phyloP scores from a whole-genome alignment of 1,140 invertebrate genomes.

The Philopotamus ludificatus region DNA sequence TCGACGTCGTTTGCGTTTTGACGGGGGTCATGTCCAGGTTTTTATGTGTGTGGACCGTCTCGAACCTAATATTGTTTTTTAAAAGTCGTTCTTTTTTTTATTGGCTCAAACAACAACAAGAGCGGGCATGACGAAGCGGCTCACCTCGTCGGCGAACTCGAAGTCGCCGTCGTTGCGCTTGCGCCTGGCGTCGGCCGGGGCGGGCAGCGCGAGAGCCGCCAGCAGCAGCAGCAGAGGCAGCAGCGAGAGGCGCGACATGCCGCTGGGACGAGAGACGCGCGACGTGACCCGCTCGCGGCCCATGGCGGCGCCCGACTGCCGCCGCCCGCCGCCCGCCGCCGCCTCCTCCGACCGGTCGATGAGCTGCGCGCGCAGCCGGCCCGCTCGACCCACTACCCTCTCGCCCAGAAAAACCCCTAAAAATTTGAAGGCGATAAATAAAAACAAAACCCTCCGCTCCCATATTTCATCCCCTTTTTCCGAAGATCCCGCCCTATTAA shows the following conservation, averaged over 20 bases:
- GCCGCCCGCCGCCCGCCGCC: slow-evolving; percentile 24
- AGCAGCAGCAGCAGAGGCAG: slow-evolving; percentile 49
- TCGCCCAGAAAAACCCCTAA: too few relatives aligned
- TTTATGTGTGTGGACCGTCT: neutral
- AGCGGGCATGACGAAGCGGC: neutral
- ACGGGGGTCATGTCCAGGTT: neutral
- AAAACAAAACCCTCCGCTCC: too few relatives aligned
- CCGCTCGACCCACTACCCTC: neutral
- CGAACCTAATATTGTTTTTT: neutral
- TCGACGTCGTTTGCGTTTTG: too few relatives aligned
- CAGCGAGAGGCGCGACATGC: neutral
- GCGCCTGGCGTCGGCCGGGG: slow-evolving; percentile 53
- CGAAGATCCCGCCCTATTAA: too few relatives aligned
- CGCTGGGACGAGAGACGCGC: neutral
- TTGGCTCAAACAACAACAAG: too few relatives aligned
- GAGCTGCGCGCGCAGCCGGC: neutral
- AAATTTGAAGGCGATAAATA: too few relatives aligned
- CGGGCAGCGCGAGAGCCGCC: slow-evolving; percentile 47
- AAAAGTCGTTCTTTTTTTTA: too few relatives aligned
- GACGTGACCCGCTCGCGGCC: neutral
- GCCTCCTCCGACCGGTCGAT: neutral
- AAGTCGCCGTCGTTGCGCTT: slow-evolving; percentile 68
- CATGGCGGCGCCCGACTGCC: slow-evolving; percentile 25
- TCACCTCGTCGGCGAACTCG: slow-evolving; percentile 68
- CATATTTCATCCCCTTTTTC: too few relatives aligned